Evolutionary conservation across 2,113 vertebrate genomes (phyloP).

Genomic region (Pteronura brasiliensis): DNA sequence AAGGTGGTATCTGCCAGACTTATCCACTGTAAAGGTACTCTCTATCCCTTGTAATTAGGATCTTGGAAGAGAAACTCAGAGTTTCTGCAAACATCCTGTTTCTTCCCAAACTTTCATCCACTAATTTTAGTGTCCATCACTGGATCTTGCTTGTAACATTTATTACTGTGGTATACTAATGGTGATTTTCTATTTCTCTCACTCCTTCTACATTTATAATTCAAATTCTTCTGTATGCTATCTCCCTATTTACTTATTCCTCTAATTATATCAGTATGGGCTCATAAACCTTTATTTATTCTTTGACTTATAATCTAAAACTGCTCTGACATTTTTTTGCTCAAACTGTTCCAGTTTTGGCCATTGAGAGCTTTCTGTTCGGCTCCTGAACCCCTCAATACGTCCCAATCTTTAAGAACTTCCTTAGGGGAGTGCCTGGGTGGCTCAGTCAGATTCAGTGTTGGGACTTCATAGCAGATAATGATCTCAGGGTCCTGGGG

Average conservation of each 20-base stretch:
- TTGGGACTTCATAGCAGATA: neutral
- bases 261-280: neutral
- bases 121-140: neutral
- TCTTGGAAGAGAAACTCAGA: neutral
- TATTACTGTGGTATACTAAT: neutral
- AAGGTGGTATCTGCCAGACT: neutral
- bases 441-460: neutral
- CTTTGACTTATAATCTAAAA: neutral
- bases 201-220: neutral
- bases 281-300: neutral
- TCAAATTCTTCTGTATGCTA: neutral
- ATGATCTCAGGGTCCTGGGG: neutral
- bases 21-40: neutral
- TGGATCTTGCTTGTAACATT: neutral
- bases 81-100: neutral
- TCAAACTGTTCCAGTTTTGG: neutral
- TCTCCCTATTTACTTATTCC: neutral
- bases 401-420: neutral
- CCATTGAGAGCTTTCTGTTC: neutral
- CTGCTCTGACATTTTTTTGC: neutral
- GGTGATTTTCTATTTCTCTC: neutral
- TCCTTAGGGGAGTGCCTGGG: neutral
- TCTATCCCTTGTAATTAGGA: neutral
- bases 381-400: neutral
- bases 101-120: neutral